Percentiles rank a stretch among this genome's conserved stretches.
These are phyloP conservation scores for Polypterus bichir DNA, from an alignment of 2,113 vertebrate genomes.

Conservation along the genomic window DNA sequence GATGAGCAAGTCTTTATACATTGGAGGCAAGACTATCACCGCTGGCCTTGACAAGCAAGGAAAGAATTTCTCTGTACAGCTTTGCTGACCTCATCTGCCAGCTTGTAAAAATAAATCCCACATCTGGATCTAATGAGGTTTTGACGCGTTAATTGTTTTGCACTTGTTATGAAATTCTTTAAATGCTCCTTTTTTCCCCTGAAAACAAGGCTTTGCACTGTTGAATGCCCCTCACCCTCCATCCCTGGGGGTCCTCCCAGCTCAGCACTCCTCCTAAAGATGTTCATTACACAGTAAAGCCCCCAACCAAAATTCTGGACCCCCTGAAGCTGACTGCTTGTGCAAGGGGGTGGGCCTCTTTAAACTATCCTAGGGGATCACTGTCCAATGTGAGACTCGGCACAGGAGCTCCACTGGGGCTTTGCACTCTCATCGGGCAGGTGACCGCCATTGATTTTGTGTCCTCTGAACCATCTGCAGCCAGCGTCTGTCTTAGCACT, in stretches of 20 bases:
- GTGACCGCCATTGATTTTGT: no score
- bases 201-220: background rate
- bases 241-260: background rate
- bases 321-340: background rate
- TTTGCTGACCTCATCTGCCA: slow-evolving; percentile 20
- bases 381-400: no score
- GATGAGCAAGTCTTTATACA: no score
- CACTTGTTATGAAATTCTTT: slow-evolving; percentile 28
- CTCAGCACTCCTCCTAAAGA: background rate
- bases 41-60: background rate
- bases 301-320: background rate
- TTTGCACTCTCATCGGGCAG: no score
- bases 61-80: slow-evolving; percentile 7
- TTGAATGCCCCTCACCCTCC: no score
- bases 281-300: background rate
- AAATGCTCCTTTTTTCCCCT: slow-evolving; percentile 13
- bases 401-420: no score
- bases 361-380: no score
- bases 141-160: slow-evolving; percentile 29
- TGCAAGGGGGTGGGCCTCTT: no score
- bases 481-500: no score
- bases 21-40: no score
- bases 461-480: no score
- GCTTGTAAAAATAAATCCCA: slow-evolving; percentile 28
- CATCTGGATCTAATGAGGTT: slow-evolving; percentile 29